Percentiles rank a stretch among this genome's conserved stretches.
These are phyloP conservation scores for Sardinella longiceps DNA, from an alignment of 2,797 vertebrate genomes.

Conservation along the genomic window DNA sequence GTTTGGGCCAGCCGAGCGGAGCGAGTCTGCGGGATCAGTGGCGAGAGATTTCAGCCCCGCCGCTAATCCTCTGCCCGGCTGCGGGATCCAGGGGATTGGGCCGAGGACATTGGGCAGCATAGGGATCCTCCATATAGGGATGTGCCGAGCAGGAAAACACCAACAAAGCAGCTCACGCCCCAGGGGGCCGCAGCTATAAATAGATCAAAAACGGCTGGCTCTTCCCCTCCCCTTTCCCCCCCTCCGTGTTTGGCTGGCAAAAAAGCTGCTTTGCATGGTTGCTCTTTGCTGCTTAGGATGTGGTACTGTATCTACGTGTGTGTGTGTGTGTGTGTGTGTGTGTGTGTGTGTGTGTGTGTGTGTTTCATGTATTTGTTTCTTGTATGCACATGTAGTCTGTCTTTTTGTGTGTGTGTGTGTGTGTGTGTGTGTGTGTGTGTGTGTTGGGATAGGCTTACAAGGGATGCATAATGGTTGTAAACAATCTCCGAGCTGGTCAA, in stretches of 20 bases:
- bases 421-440: neutral
- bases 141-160: slow-evolving; percentile 20
- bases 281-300: slow-evolving; percentile 18
- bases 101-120: neutral
- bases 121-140: slow-evolving; percentile 19
- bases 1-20: neutral
- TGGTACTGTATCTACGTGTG: too few relatives aligned
- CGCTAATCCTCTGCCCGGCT: slow-evolving; percentile 3
- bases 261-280: slow-evolving; percentile 6
- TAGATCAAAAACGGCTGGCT: neutral
- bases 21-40: neutral
- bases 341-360: neutral
- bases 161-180: slow-evolving; percentile 12
- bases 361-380: neutral
- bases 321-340: neutral
- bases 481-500: neutral
- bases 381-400: too few relatives aligned
- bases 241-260: neutral
- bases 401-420: neutral
- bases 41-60: neutral
- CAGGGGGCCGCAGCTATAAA: neutral
- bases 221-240: slow-evolving; percentile 7
- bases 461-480: neutral
- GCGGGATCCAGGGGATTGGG: neutral
- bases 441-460: neutral